Conservation (phyloP, 2,113 vertebrate species). For the Phrynosoma platyrhinos region DNA sequence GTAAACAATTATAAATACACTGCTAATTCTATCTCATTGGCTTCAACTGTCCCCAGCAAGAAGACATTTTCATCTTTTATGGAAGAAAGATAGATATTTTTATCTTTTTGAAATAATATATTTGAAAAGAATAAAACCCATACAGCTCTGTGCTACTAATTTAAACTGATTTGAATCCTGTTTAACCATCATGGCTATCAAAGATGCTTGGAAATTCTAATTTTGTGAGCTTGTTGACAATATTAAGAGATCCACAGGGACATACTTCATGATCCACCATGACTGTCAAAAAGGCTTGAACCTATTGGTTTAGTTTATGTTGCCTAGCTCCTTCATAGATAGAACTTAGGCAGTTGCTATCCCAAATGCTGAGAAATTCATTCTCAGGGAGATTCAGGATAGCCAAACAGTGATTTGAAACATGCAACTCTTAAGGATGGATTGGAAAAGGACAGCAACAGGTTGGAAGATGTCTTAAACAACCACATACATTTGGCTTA, state of each 20-base stretch:
- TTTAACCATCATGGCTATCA: not conserved
- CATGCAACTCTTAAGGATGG: not conserved
- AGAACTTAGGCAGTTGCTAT: not conserved
- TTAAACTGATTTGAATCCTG: not conserved
- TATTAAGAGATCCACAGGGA: not conserved
- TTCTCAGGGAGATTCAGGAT: not conserved
- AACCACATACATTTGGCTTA: not conserved
- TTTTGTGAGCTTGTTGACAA: not conserved
- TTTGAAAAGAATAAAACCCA: not conserved
- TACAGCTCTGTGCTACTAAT: not conserved
- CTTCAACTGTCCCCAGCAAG: not conserved
- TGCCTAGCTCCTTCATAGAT: not conserved
- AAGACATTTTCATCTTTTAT: not conserved
- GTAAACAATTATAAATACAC: not conserved
- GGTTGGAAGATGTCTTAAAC: not conserved
- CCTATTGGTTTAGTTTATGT: not conserved
- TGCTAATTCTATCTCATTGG: conserved; percentile 12
- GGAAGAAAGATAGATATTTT: not conserved
- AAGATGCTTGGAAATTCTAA: not conserved
- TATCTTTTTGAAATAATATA: not conserved
- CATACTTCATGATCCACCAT: not conserved
- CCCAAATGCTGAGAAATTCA: no score
- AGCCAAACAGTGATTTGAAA: not conserved
- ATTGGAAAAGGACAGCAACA: not conserved
- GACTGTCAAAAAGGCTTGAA: not conserved